Evolutionary conservation across 1,140 invertebrate species (phyloP), one percentile per base, ranked within the genome.

Genomic region (Nylanderia fulva): DNA sequence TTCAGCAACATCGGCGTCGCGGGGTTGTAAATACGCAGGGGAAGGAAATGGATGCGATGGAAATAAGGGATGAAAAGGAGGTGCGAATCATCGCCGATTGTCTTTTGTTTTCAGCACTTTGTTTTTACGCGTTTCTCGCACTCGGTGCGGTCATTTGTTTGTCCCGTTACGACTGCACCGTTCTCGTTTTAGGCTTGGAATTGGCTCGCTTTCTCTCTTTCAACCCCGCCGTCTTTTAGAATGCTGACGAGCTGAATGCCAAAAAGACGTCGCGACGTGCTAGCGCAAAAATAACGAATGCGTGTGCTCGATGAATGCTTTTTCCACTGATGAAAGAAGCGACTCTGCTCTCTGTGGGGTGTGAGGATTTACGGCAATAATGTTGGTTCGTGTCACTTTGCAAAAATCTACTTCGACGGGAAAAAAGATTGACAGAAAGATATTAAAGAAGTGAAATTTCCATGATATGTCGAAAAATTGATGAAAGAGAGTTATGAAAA

Each of bases 71-170:
- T 71, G 72, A 79, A 72, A 54, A 71, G 79, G 86, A 84, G 82
- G 88, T 66, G 85, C 84, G 86, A 90, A 91, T 90, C 87, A 89
- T 90, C 89, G 89, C 87, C 84, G 89, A 91, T 91, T 89, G 90
- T 91, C 86, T 54, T 86, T 88, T 90, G 89, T 90, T 86, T 72
- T 86, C 85, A 79, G 63, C 76, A 88, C 85, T 90, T 91, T 91
- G 88, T 90, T 91, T 84, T 86, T 77, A 64, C 72, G 75, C 85
- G 83, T 86, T 75, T 86, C 82, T 82, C 68, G 45, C 83, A 79
- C 90, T 88, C 63, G 63, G 29, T 54, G n/a, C n/a, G 72, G 66
- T 72, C 88, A 86, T 91, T 89, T 89, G 85, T 90, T 88, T 21
- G 15, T 56, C 6, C 74, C 33, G n/a, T 1, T 64, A 52, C 18